Percentiles rank a stretch among this genome's conserved stretches.
Evolutionary conservation across 2,113 vertebrate genomes (phyloP).

Genomic region (Tachysurus fulvidraco): DNA sequence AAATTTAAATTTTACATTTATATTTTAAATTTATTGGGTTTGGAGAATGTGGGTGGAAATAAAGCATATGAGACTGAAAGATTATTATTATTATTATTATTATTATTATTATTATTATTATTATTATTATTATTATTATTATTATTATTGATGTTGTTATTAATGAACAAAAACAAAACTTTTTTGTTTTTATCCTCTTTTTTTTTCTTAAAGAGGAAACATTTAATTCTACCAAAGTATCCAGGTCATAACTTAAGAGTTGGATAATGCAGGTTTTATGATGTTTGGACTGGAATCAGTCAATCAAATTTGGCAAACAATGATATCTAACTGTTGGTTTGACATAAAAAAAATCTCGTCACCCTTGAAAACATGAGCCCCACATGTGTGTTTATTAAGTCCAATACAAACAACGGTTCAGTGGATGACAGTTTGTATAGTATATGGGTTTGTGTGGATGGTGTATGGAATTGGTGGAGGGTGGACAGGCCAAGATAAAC

Average conservation of each 20-base stretch:
- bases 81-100: background rate
- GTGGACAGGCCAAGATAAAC: background rate
- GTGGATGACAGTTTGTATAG: background rate
- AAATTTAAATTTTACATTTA: no score
- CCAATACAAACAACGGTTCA: background rate
- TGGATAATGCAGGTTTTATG: background rate
- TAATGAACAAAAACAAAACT: background rate
- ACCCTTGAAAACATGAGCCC: background rate
- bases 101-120: no score
- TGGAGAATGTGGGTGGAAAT: background rate
- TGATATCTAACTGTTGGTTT: background rate
- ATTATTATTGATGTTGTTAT: no score
- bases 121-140: no score
- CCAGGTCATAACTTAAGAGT: background rate
- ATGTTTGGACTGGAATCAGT: background rate
- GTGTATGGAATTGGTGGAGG: background rate
- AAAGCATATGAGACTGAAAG: background rate
- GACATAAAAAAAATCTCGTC: background rate
- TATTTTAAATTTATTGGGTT: background rate
- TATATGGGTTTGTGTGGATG: background rate
- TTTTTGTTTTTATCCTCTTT: background rate
- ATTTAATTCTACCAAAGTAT: background rate
- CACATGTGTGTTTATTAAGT: background rate
- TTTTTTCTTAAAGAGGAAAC: background rate
- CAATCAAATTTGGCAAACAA: background rate